Evolutionary conservation across 1,140 invertebrate genomes (phyloP), one percentile per base, ranked within the genome.

Genomic region (Arion vulgaris): DNA sequence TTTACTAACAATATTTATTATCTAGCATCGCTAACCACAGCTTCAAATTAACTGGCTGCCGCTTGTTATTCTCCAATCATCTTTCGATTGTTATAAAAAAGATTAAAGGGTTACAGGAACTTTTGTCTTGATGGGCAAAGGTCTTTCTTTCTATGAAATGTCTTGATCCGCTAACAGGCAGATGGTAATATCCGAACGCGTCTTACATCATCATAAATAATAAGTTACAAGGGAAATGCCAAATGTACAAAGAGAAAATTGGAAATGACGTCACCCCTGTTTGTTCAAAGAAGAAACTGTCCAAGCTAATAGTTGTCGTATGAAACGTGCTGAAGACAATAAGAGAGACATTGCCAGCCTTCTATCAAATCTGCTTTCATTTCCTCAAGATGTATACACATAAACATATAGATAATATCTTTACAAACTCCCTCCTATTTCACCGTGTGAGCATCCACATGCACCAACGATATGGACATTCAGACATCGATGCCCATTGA

Each of bases 41-140:
- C 62, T 71, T 80, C 66, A 71, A 80, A 80, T 68, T 78, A 78
- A 66, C 53, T 66, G 76, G 15, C 76, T 49, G 51, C 53, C 62
- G 38, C 76, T 66, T 68, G 76, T 78, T 62, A 62, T 68, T 78
- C 53, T 78, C 76, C 5, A 78, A 66, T 78, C 28, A 78, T 57
- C 34, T 78, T 62, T 75, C 19, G 32, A 68, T 62, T 73, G 38
- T 73, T 36, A n/a, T 26, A 73, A 73, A 73, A 73, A 73, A 73
- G 41, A 41, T 39, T 49, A 73, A 49, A 49, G 71, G 38, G 41
- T 39, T 15, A 49, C 41, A 39, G 13, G 71, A 73, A 41, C 71
- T 49, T 39, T 19, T 73, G 38, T 73, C 71, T 49, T 73, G 71
- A 38, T 4, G 36, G 23, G 38, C 41, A 39, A 49, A 26, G 15